These are phyloP conservation scores for Odontomachus brunneus DNA, from an alignment of 1,140 invertebrate genomes.

Conservation along the genomic window DNA sequence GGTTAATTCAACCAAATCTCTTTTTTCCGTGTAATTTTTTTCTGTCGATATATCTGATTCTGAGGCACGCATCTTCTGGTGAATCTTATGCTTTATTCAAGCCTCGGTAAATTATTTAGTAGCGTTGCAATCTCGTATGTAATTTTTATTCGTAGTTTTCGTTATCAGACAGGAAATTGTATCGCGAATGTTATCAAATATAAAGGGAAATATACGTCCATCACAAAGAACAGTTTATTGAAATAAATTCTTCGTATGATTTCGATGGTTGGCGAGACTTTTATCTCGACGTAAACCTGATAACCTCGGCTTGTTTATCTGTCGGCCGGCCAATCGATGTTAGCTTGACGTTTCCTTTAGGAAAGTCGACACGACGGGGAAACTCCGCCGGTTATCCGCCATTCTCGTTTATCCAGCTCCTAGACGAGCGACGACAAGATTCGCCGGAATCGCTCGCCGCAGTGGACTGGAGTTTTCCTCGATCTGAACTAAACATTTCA, in stretches of 20 bases:
- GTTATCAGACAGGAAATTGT: too few species aligned
- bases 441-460: background rate
- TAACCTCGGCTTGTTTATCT: conserved; percentile 35
- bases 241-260: background rate
- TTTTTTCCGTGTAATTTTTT: too few species aligned
- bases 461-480: conserved; percentile 4
- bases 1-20: too few species aligned
- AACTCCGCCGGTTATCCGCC: conserved; percentile 18
- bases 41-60: too few species aligned
- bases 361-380: conserved; percentile 33
- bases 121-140: too few species aligned
- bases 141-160: too few species aligned
- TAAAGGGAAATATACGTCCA: background rate
- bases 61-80: too few species aligned
- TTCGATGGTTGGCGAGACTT: background rate
- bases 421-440: conserved; percentile 11
- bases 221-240: background rate
- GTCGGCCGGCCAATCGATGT: conserved; percentile 24
- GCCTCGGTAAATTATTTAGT: too few species aligned
- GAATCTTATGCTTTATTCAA: too few species aligned
- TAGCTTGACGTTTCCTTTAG: conserved; percentile 26
- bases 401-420: conserved; percentile 7
- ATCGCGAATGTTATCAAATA: too few species aligned
- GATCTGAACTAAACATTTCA: background rate
- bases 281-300: conserved; percentile 25